phyloP scores from a whole-genome alignment of 2,797 vertebrate genomes.

The Myotis planiceps region DNA sequence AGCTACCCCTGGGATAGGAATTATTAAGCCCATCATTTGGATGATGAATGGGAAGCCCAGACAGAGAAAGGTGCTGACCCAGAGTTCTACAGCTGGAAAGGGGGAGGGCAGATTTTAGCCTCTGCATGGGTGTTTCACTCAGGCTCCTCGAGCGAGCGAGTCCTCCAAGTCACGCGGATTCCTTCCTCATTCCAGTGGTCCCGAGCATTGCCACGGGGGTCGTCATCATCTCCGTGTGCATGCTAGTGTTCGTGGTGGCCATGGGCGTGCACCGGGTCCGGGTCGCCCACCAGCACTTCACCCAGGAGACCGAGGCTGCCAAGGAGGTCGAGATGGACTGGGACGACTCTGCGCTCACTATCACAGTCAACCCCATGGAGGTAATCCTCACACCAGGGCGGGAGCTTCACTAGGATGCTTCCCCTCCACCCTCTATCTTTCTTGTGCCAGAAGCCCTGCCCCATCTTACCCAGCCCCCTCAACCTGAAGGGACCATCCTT shows the following conservation, averaged over 20 bases:
- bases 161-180: background rate
- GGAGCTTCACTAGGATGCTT: background rate
- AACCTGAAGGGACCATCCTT: no score
- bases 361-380: slow-evolving; percentile 98
- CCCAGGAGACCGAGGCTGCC: slow-evolving; percentile 85
- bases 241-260: slow-evolving; percentile 92
- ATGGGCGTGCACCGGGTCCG: slow-evolving; percentile 93
- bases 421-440: background rate
- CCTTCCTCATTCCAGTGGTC: slow-evolving; percentile 87
- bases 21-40: background rate
- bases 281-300: slow-evolving; percentile 90
- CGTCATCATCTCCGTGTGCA: slow-evolving; percentile 92
- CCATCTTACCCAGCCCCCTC: background rate
- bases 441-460: background rate
- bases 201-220: slow-evolving; percentile 92
- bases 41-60: background rate
- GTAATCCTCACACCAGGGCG: slow-evolving; percentile 77
- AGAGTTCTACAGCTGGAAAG: background rate
- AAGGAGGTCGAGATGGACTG: slow-evolving; percentile 92
- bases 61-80: background rate
- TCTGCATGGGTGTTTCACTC: accelerated
- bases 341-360: slow-evolving; percentile 95
- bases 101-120: background rate
- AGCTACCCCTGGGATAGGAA: background rate
- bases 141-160: background rate